phyloP scores from a whole-genome alignment of 2,888 invertebrate genomes.

The Caenorhabditis zanzibari region DNA sequence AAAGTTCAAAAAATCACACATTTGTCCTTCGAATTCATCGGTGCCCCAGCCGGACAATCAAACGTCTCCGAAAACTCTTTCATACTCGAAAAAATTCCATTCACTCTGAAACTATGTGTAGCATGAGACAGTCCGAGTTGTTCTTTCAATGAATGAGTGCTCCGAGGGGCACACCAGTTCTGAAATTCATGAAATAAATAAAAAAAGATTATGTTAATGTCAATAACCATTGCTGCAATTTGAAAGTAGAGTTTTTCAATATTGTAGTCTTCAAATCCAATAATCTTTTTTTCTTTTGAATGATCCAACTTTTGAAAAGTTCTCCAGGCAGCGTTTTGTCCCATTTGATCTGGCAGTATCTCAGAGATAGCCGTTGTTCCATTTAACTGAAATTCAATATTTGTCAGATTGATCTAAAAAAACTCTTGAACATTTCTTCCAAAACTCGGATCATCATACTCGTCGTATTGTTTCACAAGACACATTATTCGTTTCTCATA shows the following conservation, averaged over 20 bases:
- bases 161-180: not conserved
- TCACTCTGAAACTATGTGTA: slow-evolving; percentile 61
- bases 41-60: slow-evolving; percentile 3
- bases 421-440: slow-evolving; percentile 72
- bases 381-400: too few relatives aligned
- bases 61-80: slow-evolving; percentile 40
- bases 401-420: not conserved
- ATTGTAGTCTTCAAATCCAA: slow-evolving; percentile 36
- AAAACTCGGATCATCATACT: slow-evolving; percentile 86
- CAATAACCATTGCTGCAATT: not conserved
- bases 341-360: slow-evolving; percentile 83
- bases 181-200: too few relatives aligned
- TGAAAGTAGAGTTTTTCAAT: slow-evolving; percentile 28
- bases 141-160: not conserved
- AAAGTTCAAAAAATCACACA: slow-evolving; percentile 14
- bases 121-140: slow-evolving; percentile 71
- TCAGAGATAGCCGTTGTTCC: slow-evolving; percentile 78
- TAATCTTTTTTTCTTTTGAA: not conserved
- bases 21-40: slow-evolving; percentile 39
- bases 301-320: slow-evolving; percentile 30
- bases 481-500: slow-evolving; percentile 94
- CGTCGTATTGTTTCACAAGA: slow-evolving; percentile 91
- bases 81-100: slow-evolving; percentile 50
- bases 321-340: slow-evolving; percentile 80
- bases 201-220: too few relatives aligned